Base-by-base conservation (phyloP, 2,888 invertebrate species). In the Abscondita cerata region DNA sequence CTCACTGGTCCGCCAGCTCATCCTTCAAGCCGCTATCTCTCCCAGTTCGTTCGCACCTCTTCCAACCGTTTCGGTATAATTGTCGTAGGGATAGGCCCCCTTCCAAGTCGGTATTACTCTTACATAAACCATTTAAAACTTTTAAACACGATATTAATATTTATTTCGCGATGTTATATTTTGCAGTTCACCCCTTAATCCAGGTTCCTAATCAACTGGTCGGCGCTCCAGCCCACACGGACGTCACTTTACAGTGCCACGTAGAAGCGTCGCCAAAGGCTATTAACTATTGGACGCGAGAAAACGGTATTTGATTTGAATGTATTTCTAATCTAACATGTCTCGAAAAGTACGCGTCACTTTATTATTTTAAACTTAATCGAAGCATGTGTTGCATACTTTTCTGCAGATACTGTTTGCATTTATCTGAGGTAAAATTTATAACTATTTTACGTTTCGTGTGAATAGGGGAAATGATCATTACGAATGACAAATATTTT, bases 171-270 rank as follows among this genome's bases (percentile, higher is more conserved):
- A 47, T 38, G 9, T 52, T 62, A 50, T 58, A 72, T 72, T 75
- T 83, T 84, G 41, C 87, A 95, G 95, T 95, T 86, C 93, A 94
- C 81, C 95, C 95, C 52, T 83, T 94, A 83, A 94, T 95, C 73
- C 93, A 94, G 87, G 95, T 95, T 73, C 94, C 94, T 73, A 95
- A 94, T 84, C 95, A 95, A 84, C 86, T 95, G 79, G 93, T 95
- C 66, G 95, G 95, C 33, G 93, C 94, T 63, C 93, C 94, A 55
- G 87, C 90, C 70, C 89, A 90, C 72, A 92, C 92, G 68, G 91
- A 94, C 81, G 93, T 95, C 77, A 91, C 90, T 63, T 85, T 95
- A 73, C 91, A 93, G 80, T 87, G 87, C 73, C 90, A 92, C 79
- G 94, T 95, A 61, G 95, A 95, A 80, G 95, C 95, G 59, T 95